Conservation (phyloP, 2,113 vertebrate genomes). For the Nannospalax galili region DNA sequence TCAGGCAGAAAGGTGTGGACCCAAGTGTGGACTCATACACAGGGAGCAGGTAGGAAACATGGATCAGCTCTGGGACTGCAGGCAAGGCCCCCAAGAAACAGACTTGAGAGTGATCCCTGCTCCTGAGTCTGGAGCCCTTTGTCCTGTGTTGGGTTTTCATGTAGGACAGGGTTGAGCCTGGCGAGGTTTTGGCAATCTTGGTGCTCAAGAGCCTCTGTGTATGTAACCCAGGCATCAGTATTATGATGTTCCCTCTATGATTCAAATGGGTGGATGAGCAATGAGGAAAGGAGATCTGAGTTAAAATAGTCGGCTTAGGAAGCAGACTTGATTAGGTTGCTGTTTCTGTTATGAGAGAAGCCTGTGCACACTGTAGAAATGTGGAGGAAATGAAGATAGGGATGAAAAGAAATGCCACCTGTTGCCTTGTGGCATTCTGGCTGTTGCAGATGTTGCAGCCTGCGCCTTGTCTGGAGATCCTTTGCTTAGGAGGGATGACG, state of each 20-base stretch:
- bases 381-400: background rate
- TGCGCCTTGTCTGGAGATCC: background rate
- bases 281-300: background rate
- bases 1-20: background rate
- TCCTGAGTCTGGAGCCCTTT: background rate
- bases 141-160: background rate
- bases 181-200: background rate
- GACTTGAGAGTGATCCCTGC: background rate
- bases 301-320: background rate
- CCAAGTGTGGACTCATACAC: background rate
- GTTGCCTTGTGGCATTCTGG: background rate
- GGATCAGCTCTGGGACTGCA: background rate
- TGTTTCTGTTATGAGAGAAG: background rate
- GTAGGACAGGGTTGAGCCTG: background rate
- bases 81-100: background rate
- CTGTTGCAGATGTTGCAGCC: background rate
- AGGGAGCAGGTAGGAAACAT: background rate
- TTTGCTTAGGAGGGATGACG: background rate
- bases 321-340: background rate
- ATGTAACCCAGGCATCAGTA: fast-evolving
- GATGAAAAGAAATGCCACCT: background rate
- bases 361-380: fast-evolving
- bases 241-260: background rate
- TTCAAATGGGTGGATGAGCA: background rate
- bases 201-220: background rate